Evolutionary conservation across 2,797 vertebrate genomes (phyloP), one percentile per base, ranked within the genome.

Genomic region (Microctenopoma steveboyesi): DNA sequence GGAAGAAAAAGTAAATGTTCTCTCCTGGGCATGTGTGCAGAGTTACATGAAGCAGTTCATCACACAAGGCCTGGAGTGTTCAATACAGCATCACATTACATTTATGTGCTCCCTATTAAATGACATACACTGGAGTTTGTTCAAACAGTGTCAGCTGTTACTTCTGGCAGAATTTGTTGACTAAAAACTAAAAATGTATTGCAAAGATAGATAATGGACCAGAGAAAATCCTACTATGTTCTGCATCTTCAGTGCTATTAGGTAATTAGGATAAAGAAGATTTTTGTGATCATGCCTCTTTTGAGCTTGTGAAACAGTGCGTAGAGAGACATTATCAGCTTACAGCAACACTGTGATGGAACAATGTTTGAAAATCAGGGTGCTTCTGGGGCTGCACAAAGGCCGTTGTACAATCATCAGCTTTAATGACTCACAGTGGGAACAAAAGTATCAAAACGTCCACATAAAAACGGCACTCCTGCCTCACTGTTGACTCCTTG

Each of bases 41-140:
- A 76, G 78, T 33, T 83, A 67, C 77, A 74, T 70, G 67, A 61
- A 84, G 76, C 79, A 67, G 78, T 86, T 88, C 59, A 87, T 86
- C 83, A 88, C 66, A 68, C 47, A 35, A 48, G 39, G 49, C 49
- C 35, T 53, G 14, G 55, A 47, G 59, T 18, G 79, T 69, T 59
- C 50, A 57, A 88, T 42, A 61, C 52, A 73, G 53, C 40, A 68
- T 49, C 70, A 65, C 68, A 75, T 76, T 54, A 52, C 49, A 67
- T 50, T 51, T 33, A 59, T 42, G 69, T 12, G 48, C 28, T n/a
- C 10, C 53, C 64, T 67, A 52, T 64, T 63, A 49, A 59, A 59
- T 65, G 7, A 40, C 42, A 53, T 55, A 52, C n/a, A 66, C 30
- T 12, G 45, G 22, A 43, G 43, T 59, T 58, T 1, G 35, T 69